Evolutionary conservation across 2,797 vertebrate genomes (phyloP), one percentile per base, ranked within the genome.

Genomic region (Trachops cirrhosus): DNA sequence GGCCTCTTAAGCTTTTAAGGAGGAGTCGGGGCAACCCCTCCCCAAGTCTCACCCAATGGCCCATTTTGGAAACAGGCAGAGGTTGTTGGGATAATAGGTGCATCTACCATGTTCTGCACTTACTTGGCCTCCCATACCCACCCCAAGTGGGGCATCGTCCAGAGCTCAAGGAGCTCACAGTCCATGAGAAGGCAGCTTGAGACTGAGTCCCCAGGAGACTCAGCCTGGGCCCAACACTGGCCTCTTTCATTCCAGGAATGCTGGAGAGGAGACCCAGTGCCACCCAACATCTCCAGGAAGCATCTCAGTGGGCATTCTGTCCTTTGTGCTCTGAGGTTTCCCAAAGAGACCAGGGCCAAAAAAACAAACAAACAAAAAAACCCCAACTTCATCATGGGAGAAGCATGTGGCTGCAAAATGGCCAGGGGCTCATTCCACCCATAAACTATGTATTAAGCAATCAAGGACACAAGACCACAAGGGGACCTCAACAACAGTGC

Each of bases 11-110:
- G 24, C 3, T 34, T 18, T 68, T 24, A 9, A n/a, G 1, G 1
- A 88, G 19, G 44, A 95, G 7, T 21, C 44, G 19, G 64, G n/a
- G 32, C 10, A 14, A 14, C 4, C 1, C 6, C 4, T 80, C 29
- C 21, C 50, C 16, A 12, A 32, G 26, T n/a, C 24, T 22, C n/a
- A 29, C 15, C 0, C 9, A 10, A 3, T 0, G 26, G 18, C 26
- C 9, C 22, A 10, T 85, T 79, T 46, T 54, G 78, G 48, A 57
- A 37, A 71, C 19, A 21, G 22, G 41, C 3, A 1, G 44, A 87
- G 59, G 34, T 21, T 6, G 52, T 6, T 24, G 34, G 32, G 34
- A n/a, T 12, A 19, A 8, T 1, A 21, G 79, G 34, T 37, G 26
- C 2, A 5, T 82, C 16, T 26, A 5, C 46, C 39, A n/a, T 46